Evolutionary conservation across 1,140 invertebrate genomes (phyloP), one percentile per base, ranked within the genome.

Genomic region (Calosoma granatense): DNA sequence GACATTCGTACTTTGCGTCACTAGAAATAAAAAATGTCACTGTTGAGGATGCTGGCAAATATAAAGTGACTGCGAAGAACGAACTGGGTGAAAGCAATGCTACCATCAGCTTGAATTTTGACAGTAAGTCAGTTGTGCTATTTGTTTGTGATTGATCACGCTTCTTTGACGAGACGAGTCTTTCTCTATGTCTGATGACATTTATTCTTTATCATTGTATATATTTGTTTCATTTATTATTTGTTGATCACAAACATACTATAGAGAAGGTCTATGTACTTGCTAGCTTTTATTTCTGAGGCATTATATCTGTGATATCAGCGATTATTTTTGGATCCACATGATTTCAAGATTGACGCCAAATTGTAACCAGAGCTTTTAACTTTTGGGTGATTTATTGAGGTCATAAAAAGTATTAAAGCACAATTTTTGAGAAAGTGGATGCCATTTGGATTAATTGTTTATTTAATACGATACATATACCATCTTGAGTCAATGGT

Each of bases 31-130:
- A 85, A 78, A 90, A 93, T 75, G 92, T 97, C 60, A 94, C 90
- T 56, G 90, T 95, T 67, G 91, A 95, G 81, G 93, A 97, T 82
- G 92, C 92, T 76, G 93, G 92, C 65, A 96, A 96, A 81, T 96
- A 96, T 75, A 90, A 93, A 79, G 92, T 95, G 64, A 94, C 90
- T 62, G 92, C 92, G 64, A 95, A 95, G 75, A 96, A 96, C 78
- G 92, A 95, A 74, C 83, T 96, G 61, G 93, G 93, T 70, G 93
- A 96, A 77, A 94, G 90, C 69, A 95, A 95, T 73, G 93, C 93
- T 30, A 93, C 92, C 30, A 96, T 96, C 74, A 95, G 90, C 74
- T 83, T 96, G 55, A 96, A 96, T 78, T 96, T 96, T 79, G 94
- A 97, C 82, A 94, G 93, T 95, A 85, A 94, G 91, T 91, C 67